These are phyloP conservation scores for Rhinolophus ferrumequinum DNA, from an alignment of 2,113 vertebrate species.

Conservation along the genomic window DNA sequence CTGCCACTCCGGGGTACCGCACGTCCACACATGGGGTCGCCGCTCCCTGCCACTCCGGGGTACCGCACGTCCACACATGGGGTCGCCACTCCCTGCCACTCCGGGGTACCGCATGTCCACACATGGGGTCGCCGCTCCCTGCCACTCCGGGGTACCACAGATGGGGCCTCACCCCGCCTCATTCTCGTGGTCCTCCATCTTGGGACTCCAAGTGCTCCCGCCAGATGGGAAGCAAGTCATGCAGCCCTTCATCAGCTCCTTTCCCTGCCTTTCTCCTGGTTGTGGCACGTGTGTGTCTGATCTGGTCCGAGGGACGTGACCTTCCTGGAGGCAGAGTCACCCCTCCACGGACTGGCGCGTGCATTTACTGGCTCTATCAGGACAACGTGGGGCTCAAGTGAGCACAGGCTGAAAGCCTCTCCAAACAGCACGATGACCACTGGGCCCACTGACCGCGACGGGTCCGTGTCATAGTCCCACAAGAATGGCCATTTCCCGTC, in stretches of 20 bases:
- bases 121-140: too few relatives aligned
- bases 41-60: too few relatives aligned
- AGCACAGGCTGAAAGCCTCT: neutral
- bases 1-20: too few relatives aligned
- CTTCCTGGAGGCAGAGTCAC: neutral
- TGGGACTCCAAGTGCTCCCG: neutral
- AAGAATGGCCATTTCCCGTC: fast-evolving
- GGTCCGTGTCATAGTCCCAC: too few relatives aligned
- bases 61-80: too few relatives aligned
- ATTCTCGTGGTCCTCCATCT: fast-evolving
- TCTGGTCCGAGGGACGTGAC: too few relatives aligned
- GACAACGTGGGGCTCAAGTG: neutral
- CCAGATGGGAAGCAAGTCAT: neutral
- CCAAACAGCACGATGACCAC: neutral
- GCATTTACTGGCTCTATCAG: too few relatives aligned
- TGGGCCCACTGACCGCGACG: neutral
- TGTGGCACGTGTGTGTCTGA: neutral
- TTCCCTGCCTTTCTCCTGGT: neutral
- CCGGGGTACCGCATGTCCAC: too few relatives aligned
- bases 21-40: too few relatives aligned
- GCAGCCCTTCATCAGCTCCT: fast-evolving
- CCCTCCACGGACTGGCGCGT: too few relatives aligned
- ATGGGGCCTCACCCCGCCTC: neutral
- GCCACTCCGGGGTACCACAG: too few relatives aligned
- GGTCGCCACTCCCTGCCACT: too few relatives aligned